Percentiles rank a stretch among this genome's conserved stretches.
These are phyloP conservation scores for Dreissena polymorpha DNA, from an alignment of 1,140 invertebrate species.

Conservation along the genomic window DNA sequence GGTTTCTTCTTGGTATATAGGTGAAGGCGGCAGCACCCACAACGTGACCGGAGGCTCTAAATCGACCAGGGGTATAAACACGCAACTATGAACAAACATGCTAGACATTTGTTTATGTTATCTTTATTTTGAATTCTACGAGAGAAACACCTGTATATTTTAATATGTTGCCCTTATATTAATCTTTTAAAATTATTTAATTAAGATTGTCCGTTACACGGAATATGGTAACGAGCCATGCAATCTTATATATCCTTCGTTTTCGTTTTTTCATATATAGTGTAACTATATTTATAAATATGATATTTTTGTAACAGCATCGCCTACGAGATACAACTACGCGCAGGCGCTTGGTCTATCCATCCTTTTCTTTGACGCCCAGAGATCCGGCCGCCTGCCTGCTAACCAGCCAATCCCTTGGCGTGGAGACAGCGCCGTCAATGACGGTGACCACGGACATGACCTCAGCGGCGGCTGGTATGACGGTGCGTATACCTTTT, in stretches of 20 bases:
- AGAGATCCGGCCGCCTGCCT: constrained; percentile 84
- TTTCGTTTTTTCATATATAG: no score
- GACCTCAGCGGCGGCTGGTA: constrained; percentile 86
- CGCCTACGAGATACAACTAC: constrained; percentile 80
- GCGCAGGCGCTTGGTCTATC: constrained; percentile 81
- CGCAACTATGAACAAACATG: no score
- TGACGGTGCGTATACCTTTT: constrained; percentile 81
- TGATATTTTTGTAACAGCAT: constrained; percentile 35
- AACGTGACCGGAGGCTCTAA: background rate
- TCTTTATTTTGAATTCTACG: no score
- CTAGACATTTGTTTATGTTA: no score
- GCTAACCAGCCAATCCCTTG: constrained; percentile 82
- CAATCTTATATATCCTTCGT: no score
- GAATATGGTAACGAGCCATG: no score
- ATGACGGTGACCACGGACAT: constrained; percentile 82
- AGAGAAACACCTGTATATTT: no score
- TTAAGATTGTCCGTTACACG: no score
- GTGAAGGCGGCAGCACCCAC: background rate
- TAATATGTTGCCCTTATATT: no score
- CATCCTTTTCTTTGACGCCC: constrained; percentile 85
- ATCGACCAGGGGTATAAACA: constrained; percentile 6
- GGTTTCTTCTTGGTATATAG: background rate
- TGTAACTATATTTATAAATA: background rate
- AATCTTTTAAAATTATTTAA: no score
- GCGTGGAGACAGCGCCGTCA: constrained; percentile 83